Conservation (phyloP, 1,140 invertebrate genomes). For the Coptotermes formosanus region DNA sequence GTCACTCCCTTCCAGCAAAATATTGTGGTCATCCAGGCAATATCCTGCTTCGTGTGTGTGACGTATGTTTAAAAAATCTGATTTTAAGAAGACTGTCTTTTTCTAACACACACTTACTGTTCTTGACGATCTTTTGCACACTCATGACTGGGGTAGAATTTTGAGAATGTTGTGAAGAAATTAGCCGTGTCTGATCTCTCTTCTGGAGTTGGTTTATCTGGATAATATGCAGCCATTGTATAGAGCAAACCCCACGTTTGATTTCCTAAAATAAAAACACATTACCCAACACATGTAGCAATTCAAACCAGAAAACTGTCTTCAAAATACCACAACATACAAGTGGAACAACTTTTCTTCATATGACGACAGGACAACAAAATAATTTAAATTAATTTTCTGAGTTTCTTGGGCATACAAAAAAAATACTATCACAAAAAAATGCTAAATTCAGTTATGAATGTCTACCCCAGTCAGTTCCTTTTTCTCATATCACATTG, state of each 20-base stretch:
- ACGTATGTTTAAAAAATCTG: too few species aligned
- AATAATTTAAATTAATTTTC: neutral
- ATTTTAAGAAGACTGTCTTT: too few species aligned
- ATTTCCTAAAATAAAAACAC: constrained; percentile 52
- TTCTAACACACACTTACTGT: constrained; percentile 59
- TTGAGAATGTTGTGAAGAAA: constrained; percentile 84
- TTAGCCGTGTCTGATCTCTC: constrained; percentile 74
- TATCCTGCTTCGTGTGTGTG: too few species aligned
- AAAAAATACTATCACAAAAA: too few species aligned
- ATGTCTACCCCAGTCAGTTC: too few species aligned
- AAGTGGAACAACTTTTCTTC: neutral
- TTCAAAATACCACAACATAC: neutral
- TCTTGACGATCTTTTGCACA: constrained; percentile 88
- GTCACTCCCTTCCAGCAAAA: too few species aligned
- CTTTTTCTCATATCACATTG: too few species aligned
- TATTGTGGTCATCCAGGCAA: too few species aligned
- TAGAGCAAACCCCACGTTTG: constrained; percentile 93
- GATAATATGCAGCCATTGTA: constrained; percentile 95
- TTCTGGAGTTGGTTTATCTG: constrained; percentile 73
- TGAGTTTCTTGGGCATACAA: too few species aligned
- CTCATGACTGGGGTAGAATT: constrained; percentile 91
- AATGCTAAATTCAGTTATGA: too few species aligned
- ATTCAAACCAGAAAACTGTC: neutral
- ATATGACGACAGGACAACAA: neutral
- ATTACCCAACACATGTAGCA: too few species aligned